Conservation (phyloP, 2,113 vertebrate species). For the Onychostruthus taczanowskii region DNA sequence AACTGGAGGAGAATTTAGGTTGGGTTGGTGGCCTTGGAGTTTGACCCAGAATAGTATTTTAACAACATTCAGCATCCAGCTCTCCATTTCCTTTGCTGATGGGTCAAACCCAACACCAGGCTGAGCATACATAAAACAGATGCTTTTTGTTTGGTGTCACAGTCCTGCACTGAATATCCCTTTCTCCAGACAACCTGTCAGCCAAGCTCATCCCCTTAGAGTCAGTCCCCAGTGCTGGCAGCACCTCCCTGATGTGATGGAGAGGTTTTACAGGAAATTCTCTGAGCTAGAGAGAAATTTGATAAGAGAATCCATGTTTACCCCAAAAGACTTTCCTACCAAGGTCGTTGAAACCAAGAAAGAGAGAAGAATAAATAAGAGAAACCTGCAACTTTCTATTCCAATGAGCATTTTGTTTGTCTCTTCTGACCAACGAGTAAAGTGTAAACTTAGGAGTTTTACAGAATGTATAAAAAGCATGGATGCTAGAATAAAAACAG, state of each 20-base stretch:
- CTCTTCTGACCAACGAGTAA: not conserved
- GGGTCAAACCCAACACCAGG: not conserved
- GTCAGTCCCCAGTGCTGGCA: not conserved
- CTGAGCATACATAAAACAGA: not conserved
- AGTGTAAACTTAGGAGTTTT: not conserved
- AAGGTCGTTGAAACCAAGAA: not conserved
- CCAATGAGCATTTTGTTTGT: not conserved
- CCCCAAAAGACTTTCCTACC: not conserved
- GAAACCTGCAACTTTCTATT: not conserved
- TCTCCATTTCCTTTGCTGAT: not conserved
- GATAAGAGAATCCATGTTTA: not conserved
- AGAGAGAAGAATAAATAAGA: not conserved
- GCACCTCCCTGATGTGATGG: not conserved
- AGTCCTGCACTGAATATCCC: not conserved
- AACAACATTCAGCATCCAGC: not conserved
- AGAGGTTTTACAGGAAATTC: not conserved
- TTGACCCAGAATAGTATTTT: not conserved
- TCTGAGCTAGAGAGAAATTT: not conserved
- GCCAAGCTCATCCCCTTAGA: not conserved
- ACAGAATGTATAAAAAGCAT: not conserved
- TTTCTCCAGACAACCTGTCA: not conserved
- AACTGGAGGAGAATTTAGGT: not conserved
- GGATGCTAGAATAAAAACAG: not conserved
- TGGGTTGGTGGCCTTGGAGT: not conserved
- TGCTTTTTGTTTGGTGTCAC: not conserved